Conservation (phyloP, 2,797 vertebrate genomes). For the Oreortyx pictus region DNA sequence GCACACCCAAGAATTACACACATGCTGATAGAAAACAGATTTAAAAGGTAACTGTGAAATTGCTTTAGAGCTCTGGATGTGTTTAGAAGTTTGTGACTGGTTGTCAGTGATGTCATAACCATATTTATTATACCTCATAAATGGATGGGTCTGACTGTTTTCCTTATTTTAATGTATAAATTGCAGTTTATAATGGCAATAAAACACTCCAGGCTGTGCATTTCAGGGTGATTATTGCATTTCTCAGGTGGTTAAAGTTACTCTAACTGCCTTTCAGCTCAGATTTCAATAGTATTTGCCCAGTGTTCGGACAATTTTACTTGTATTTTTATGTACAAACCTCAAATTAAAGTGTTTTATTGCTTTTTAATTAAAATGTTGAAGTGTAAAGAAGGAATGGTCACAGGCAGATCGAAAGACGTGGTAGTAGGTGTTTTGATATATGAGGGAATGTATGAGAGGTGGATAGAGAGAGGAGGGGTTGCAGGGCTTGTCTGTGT, state of each 20-base stretch:
- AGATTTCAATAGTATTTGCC: constrained; percentile 73
- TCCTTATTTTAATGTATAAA: constrained; percentile 77
- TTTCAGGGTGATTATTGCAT: constrained; percentile 77
- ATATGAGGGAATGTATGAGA: background rate
- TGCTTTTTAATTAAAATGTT: constrained; percentile 78
- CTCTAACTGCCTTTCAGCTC: constrained; percentile 77
- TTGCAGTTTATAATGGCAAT: constrained; percentile 77
- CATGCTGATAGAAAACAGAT: constrained; percentile 72
- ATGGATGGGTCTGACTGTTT: constrained; percentile 74
- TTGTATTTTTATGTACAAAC: constrained; percentile 73
- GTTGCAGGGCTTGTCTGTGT: background rate
- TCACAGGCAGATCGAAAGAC: constrained; percentile 48
- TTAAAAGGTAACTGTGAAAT: constrained; percentile 65
- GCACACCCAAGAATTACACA: constrained; percentile 29
- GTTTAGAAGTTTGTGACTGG: constrained; percentile 73
- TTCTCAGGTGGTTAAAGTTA: constrained; percentile 78
- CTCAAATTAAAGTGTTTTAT: constrained; percentile 75
- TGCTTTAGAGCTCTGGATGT: constrained; percentile 60
- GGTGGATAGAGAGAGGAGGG: background rate
- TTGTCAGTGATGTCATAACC: constrained; percentile 77
- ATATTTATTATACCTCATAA: constrained; percentile 79
- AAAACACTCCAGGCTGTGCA: constrained; percentile 74
- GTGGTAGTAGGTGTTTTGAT: constrained; percentile 12
- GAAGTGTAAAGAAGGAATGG: constrained; percentile 54
- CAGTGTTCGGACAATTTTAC: constrained; percentile 67